Evolutionary conservation across 2,797 vertebrate species (phyloP), one percentile per base, ranked within the genome.

Genomic region (Acrossocheilus wenchowensis): DNA sequence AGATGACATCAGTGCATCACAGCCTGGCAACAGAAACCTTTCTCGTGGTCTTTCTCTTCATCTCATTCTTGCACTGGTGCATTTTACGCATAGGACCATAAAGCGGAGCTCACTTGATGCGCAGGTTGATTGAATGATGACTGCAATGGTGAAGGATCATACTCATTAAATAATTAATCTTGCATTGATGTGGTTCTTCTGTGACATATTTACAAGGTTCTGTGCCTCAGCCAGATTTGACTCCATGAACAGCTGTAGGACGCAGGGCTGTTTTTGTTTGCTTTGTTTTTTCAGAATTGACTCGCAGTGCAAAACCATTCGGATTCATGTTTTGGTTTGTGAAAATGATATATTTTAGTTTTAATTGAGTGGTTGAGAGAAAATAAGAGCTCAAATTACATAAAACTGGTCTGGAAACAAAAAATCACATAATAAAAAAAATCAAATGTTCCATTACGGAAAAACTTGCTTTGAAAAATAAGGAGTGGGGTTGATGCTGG

Each of bases 1-100:
- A 87, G 78, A 91, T 90, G 84, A 87, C 87, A 89, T 87, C 86
- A 89, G 89, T 88, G 78, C 79, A 81, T 50, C 36, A 81, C 48
- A 85, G 68, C 83, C 83, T 71, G 79, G 68, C 81, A 87, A 75
- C 78, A 77, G n/a, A 88, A 83, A 80, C 17, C 48, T n/a, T 30
- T 60, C 10, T 12, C 36, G 17, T 21, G 66, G 21, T 62, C 62
- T 43, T n/a, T 57, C 36, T 17, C 19, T 8, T 52, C 14, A 57
- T 73, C 41, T 80, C 68, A 39, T n/a, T 21, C 66, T 62, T 45
- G 39, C 45, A 14, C 48, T 52, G 30, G 8, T 72, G 45, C 30
- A 50, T 23, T 86, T 75, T 72, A 60, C 19, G 30, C 79, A 12
- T 50, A 26, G n/a, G 36, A 39, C 23, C 43, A 9, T 19, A 50